Percentiles rank a stretch among this genome's conserved stretches.
phyloP scores from a whole-genome alignment of 2,797 vertebrate species.

The Microtus californicus region DNA sequence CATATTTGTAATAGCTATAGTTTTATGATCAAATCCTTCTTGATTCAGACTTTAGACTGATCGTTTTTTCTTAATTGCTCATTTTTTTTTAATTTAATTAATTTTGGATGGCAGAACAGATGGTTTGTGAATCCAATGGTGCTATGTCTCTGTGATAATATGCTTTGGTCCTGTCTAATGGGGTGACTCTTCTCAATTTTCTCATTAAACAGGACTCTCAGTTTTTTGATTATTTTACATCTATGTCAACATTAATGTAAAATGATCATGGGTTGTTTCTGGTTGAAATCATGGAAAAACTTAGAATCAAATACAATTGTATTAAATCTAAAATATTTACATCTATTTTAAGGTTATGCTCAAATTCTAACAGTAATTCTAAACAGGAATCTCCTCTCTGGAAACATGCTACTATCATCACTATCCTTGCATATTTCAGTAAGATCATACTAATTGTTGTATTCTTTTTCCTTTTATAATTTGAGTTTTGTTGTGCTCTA shows the following conservation, averaged over 20 bases:
- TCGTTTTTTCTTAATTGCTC: constrained; percentile 81
- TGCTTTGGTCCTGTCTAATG: constrained; percentile 79
- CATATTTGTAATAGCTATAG: constrained; percentile 74
- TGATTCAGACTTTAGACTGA: constrained; percentile 75
- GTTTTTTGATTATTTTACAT: constrained; percentile 34
- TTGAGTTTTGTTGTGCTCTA: too few relatives aligned
- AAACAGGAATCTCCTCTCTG: not conserved
- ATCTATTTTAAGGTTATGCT: not conserved
- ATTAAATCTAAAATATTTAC: not conserved
- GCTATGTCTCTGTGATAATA: constrained; percentile 72
- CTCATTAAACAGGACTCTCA: constrained; percentile 78
- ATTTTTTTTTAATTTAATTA: constrained; percentile 78
- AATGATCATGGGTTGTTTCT: not conserved
- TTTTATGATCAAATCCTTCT: constrained; percentile 80
- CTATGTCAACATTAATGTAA: constrained; percentile 21
- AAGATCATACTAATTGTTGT: not conserved
- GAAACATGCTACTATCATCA: not conserved
- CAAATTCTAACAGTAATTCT: not conserved
- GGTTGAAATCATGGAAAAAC: not conserved
- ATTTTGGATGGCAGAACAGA: constrained; percentile 84
- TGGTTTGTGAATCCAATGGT: constrained; percentile 79
- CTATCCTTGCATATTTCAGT: not conserved
- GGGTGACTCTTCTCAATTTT: constrained; percentile 77
- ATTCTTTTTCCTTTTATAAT: too few relatives aligned
- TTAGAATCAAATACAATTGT: not conserved